These are phyloP conservation scores for Eurois occulta DNA, from an alignment of 2,888 invertebrate genomes.

Conservation along the genomic window DNA sequence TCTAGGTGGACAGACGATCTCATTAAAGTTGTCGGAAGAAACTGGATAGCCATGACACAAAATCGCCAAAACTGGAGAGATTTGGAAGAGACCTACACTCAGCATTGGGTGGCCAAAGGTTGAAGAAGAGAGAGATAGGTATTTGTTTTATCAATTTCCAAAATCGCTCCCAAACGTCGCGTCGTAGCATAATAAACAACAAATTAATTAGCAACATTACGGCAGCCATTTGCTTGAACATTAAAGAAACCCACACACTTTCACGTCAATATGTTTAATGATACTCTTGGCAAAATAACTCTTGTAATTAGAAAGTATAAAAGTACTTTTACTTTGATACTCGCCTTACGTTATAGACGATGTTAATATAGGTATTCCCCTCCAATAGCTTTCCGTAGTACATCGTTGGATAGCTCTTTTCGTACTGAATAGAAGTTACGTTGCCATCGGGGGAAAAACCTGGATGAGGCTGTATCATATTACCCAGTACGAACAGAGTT, in stretches of 20 bases:
- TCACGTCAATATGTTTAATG: slow-evolving; percentile 3
- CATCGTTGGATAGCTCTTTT: not conserved
- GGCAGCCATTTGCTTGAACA: slow-evolving; percentile 16
- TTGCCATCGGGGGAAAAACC: too few relatives aligned
- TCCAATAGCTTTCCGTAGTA: not conserved
- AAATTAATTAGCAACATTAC: slow-evolving; percentile 10
- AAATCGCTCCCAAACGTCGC: not conserved
- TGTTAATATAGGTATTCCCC: not conserved
- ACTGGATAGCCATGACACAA: too few relatives aligned
- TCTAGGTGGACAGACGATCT: too few relatives aligned
- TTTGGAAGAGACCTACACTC: not conserved
- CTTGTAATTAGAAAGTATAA: slow-evolving; percentile 17
- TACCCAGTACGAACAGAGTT: too few relatives aligned
- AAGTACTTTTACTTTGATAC: slow-evolving; percentile 17
- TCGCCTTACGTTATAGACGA: not conserved
- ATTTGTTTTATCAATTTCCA: not conserved
- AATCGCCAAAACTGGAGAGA: not conserved
- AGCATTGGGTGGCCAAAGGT: too few relatives aligned
- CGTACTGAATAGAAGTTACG: not conserved
- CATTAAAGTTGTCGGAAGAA: too few relatives aligned
- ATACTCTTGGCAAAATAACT: not conserved
- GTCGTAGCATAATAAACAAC: not conserved
- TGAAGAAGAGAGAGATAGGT: not conserved
- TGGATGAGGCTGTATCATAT: too few relatives aligned
- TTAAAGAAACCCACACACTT: slow-evolving; percentile 21